phyloP scores from a whole-genome alignment of 2,797 vertebrate species.

The Sebastes matsubarae region DNA sequence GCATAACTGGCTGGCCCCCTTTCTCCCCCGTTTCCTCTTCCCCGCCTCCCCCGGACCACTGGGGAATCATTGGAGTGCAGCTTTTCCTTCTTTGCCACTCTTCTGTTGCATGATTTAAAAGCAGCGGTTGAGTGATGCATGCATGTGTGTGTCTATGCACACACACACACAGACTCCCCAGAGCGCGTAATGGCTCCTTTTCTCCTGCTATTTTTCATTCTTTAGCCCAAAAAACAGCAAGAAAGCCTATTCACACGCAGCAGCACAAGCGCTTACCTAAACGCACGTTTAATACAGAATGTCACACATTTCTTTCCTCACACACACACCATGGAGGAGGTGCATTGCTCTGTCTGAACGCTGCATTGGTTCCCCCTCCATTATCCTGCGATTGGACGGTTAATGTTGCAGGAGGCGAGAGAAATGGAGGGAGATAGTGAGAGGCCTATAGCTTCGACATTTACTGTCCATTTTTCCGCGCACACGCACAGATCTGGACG shows the following conservation, averaged over 20 bases:
- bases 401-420: slow-evolving; percentile 67
- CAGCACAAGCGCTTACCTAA: slow-evolving; percentile 42
- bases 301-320: not conserved
- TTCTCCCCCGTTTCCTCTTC: slow-evolving; percentile 30
- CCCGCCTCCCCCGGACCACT: slow-evolving; percentile 25
- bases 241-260: slow-evolving; percentile 32
- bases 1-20: slow-evolving; percentile 20
- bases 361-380: slow-evolving; percentile 62
- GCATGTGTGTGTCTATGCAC: slow-evolving; percentile 17
- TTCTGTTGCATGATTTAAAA: slow-evolving; percentile 72
- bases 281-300: slow-evolving; percentile 37
- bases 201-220: slow-evolving; percentile 47
- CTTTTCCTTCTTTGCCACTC: slow-evolving; percentile 57
- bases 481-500: slow-evolving; percentile 1
- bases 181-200: slow-evolving; percentile 44
- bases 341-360: slow-evolving; percentile 34
- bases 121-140: slow-evolving; percentile 29
- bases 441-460: slow-evolving; percentile 36
- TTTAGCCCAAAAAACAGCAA: slow-evolving; percentile 30
- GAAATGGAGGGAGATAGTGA: slow-evolving; percentile 35
- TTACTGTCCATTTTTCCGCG: slow-evolving; percentile 50
- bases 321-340: slow-evolving; percentile 13
- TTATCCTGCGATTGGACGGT: slow-evolving; percentile 73
- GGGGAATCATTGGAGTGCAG: slow-evolving; percentile 55
- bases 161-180: slow-evolving; percentile 38